Evolutionary conservation across 2,888 invertebrate genomes (phyloP).

Genomic region (Drosophila koepferae): DNA sequence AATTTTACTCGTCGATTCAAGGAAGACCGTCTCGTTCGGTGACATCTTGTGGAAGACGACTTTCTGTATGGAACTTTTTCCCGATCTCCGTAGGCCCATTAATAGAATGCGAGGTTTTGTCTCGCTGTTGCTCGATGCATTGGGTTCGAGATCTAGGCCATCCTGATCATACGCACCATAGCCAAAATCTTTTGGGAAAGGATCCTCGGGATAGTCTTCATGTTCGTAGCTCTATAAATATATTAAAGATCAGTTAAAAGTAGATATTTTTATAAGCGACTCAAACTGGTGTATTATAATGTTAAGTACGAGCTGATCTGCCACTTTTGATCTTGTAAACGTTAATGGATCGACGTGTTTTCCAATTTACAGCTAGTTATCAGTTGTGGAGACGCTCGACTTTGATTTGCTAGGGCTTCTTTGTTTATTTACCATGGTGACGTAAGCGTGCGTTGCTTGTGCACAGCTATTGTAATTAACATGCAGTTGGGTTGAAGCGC

Average conservation of each 20-base stretch:
- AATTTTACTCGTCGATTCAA: constrained; percentile 99
- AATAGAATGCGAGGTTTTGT: constrained; percentile 95
- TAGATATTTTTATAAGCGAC: background rate
- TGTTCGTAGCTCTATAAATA: constrained; percentile 86
- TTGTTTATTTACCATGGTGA: constrained; percentile 71
- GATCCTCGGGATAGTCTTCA: constrained; percentile 87
- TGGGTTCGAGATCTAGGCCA: constrained; percentile 74
- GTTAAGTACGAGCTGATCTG: background rate
- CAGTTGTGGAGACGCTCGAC: constrained; percentile 22
- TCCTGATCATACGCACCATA: constrained; percentile 95
- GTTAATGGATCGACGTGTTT: background rate
- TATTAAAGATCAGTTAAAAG: background rate
- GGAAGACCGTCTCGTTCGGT: constrained; percentile 98
- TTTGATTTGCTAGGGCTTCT: constrained; percentile 58
- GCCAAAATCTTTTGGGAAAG: constrained; percentile 96
- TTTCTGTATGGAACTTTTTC: constrained; percentile 99
- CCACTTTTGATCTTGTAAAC: background rate
- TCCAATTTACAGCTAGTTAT: constrained; percentile 10
- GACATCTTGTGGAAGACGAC: constrained; percentile 99
- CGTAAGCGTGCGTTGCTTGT: constrained; percentile 37
- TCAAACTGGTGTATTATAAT: background rate
- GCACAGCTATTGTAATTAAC: constrained; percentile 27
- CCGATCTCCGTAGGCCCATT: constrained; percentile 98
- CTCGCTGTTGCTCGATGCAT: constrained; percentile 82
- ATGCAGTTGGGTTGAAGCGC: constrained; percentile 34